These are phyloP conservation scores for Anthoscopus minutus DNA, from an alignment of 2,113 vertebrate genomes.

Conservation along the genomic window DNA sequence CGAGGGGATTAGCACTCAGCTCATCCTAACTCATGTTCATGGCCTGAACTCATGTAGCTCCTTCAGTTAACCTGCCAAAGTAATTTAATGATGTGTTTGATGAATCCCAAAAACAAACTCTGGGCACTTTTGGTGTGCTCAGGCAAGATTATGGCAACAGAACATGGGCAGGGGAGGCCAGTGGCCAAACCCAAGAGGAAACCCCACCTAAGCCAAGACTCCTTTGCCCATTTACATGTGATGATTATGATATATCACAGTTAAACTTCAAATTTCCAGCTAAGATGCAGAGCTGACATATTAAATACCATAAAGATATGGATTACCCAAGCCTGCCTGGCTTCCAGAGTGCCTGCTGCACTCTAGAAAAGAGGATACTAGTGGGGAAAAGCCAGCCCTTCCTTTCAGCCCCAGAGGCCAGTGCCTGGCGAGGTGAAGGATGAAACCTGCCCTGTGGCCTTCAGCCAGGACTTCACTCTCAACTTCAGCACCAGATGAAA, in stretches of 20 bases:
- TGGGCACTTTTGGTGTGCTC: background rate
- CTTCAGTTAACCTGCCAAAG: slow-evolving; percentile 21
- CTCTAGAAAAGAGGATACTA: background rate
- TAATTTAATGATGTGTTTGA: background rate
- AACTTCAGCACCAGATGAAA: background rate
- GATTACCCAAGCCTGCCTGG: background rate
- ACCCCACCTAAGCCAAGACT: background rate
- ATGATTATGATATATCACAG: background rate
- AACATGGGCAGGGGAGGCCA: fast-evolving
- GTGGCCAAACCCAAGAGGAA: background rate
- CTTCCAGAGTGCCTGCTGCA: background rate
- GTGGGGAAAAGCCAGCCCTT: background rate
- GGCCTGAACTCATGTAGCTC: background rate
- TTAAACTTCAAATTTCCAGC: background rate
- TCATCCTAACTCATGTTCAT: background rate
- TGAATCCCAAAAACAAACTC: background rate
- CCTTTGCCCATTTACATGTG: background rate
- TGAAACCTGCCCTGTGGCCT: background rate
- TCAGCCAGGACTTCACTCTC: background rate
- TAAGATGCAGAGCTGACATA: background rate
- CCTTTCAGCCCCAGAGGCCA: background rate
- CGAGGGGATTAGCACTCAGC: background rate
- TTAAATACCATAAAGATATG: background rate
- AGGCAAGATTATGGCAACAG: background rate
- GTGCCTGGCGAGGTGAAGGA: background rate